Conservation (phyloP, 2,797 vertebrate species). For the Lerista edwardsae region DNA sequence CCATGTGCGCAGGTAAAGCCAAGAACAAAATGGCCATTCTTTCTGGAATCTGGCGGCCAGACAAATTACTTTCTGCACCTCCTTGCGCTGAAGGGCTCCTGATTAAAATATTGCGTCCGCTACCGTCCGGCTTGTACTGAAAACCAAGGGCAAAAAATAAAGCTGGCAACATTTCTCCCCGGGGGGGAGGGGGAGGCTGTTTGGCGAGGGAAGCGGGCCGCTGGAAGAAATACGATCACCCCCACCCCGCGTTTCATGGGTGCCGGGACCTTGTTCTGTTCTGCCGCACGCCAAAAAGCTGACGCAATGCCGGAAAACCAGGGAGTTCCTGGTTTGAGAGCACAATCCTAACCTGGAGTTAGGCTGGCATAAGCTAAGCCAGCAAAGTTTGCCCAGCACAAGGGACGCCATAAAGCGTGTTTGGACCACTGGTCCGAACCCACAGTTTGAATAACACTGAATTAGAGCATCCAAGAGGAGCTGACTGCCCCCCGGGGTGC, state of each 20-base stretch:
- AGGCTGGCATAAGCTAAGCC: too few relatives aligned
- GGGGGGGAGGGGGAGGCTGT: not conserved
- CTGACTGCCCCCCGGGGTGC: constrained; percentile 7
- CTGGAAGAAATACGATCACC: not conserved
- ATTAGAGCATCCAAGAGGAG: not conserved
- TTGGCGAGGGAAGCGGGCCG: constrained; percentile 12
- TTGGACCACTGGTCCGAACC: too few relatives aligned
- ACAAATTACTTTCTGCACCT: constrained; percentile 72
- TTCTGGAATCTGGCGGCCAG: constrained; percentile 59
- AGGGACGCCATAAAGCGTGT: too few relatives aligned
- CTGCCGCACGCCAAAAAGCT: not conserved
- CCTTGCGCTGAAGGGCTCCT: constrained; percentile 55
- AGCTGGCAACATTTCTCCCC: constrained; percentile 14
- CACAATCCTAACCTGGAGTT: too few relatives aligned
- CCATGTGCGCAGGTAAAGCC: constrained; percentile 70
- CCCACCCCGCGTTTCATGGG: not conserved
- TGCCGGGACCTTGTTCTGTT: not conserved
- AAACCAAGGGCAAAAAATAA: constrained; percentile 20
- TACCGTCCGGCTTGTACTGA: constrained; percentile 52
- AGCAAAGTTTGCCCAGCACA: too few relatives aligned
- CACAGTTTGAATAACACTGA: too few relatives aligned
- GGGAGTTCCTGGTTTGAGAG: too few relatives aligned
- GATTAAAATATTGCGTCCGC: constrained; percentile 58
- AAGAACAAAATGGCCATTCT: constrained; percentile 73
- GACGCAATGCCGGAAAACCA: too few relatives aligned